phyloP scores from a whole-genome alignment of 2,113 vertebrate species.

The Melanerpes aurifrons region DNA sequence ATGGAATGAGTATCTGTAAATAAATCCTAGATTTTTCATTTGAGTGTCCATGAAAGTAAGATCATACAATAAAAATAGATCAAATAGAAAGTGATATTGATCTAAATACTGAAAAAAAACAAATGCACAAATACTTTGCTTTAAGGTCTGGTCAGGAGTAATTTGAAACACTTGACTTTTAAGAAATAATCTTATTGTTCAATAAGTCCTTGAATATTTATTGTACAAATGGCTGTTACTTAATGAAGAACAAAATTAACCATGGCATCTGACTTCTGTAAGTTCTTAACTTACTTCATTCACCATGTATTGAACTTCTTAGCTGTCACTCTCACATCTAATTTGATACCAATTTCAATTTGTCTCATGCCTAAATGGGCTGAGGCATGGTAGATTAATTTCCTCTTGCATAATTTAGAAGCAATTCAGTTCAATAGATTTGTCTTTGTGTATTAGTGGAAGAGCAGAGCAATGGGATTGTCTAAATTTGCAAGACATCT shows the following conservation, averaged over 20 bases:
- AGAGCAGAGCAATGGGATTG: neutral
- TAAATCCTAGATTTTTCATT: neutral
- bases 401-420: neutral
- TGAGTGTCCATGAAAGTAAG: neutral
- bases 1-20: neutral
- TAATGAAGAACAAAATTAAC: neutral
- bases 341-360: neutral
- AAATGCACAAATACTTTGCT: neutral
- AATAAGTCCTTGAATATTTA: neutral
- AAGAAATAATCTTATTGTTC: neutral
- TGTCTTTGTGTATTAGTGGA: neutral
- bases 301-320: neutral
- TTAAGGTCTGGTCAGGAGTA: neutral
- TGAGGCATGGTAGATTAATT: neutral
- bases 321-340: neutral
- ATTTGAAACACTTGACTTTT: neutral
- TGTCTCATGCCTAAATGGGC: neutral
- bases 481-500: neutral
- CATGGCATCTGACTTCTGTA: neutral
- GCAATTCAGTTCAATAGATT: neutral
- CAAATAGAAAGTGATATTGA: neutral
- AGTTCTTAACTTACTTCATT: neutral
- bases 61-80: neutral
- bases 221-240: accelerated
- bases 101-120: neutral